Evolutionary conservation across 2,888 invertebrate species (phyloP), one percentile per base, ranked within the genome.

Genomic region (Pharmacophagus antenor): DNA sequence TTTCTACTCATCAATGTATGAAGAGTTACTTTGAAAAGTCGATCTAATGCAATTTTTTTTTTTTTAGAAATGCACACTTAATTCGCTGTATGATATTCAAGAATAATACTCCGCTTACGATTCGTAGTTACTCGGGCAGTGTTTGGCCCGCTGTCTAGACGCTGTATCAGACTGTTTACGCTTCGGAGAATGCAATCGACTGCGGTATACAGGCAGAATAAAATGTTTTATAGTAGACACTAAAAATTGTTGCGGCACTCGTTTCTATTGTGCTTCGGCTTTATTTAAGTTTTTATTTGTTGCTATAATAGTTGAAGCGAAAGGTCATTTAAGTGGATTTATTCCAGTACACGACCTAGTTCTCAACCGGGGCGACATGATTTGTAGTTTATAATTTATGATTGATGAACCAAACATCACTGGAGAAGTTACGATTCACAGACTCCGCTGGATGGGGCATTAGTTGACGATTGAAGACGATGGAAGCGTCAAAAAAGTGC

Each of bases 61-160:
- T n/a, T n/a, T n/a, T n/a, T n/a, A n/a, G n/a, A n/a, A n/a, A n/a
- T n/a, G n/a, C n/a, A n/a, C n/a, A n/a, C n/a, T n/a, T n/a, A n/a
- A 42, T 4, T 42, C 17, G 2, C 48, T n/a, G 22, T 44, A n/a
- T n/a, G 17, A 51, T 59, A 50, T 17, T 22, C 20, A 31, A 21
- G 50, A 49, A 50, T 60, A 51, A 56, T 7, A 60, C 37, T 17
- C 20, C 41, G 56, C 3, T 56, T 47, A 60, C 51, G 41, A 56
- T 51, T 37, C 22, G 37, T 27, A 48, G 23, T 12, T 53, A 58
- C 37, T 4, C 47, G 23, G 47, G 51, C 51, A 5, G 25, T 53
- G 56, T 61, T 56, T 56, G 60, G 47, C 52, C 52, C 56, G 44
- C 47, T 55, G 77, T 77, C 79, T 79, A 77, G 79, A 77, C 78